These are phyloP conservation scores for Urocyon cinereoargenteus DNA, from an alignment of 2,797 vertebrate genomes.

Conservation along the genomic window DNA sequence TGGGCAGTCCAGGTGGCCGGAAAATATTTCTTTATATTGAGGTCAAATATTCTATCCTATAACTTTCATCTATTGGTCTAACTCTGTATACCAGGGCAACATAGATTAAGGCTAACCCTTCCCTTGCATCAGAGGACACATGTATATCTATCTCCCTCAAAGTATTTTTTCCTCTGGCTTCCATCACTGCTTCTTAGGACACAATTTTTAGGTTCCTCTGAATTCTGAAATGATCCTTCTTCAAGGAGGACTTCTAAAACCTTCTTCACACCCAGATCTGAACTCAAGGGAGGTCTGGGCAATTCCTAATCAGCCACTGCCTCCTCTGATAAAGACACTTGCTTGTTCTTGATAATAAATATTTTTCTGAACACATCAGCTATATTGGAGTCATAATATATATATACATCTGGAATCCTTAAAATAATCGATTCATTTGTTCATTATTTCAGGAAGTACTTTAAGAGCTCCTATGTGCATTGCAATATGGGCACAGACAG, in stretches of 20 bases:
- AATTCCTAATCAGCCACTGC: not conserved
- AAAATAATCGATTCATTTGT: not conserved
- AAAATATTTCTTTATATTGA: constrained; percentile 39
- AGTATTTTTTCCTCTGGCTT: not conserved
- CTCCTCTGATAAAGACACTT: not conserved
- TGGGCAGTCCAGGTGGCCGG: not conserved
- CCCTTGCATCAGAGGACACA: not conserved
- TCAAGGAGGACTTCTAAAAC: constrained; percentile 8
- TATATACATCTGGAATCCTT: constrained; percentile 17
- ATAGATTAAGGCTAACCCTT: constrained; percentile 30
- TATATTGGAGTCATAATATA: not conserved
- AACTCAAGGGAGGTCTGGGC: not conserved
- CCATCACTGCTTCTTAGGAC: not conserved
- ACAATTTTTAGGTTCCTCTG: not conserved
- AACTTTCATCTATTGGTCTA: constrained; percentile 21
- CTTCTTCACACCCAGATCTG: not conserved
- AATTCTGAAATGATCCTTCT: constrained; percentile 46
- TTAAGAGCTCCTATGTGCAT: not conserved
- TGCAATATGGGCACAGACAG: not conserved
- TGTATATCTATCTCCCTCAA: not conserved
- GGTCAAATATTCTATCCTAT: constrained; percentile 12
- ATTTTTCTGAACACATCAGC: not conserved
- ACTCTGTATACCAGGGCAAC: not conserved
- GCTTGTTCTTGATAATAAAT: not conserved
- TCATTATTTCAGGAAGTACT: constrained; percentile 51